Percentiles rank a stretch among this genome's conserved stretches.
These are phyloP conservation scores for Philonicus albiceps DNA, from an alignment of 2,888 invertebrate genomes.

Conservation along the genomic window DNA sequence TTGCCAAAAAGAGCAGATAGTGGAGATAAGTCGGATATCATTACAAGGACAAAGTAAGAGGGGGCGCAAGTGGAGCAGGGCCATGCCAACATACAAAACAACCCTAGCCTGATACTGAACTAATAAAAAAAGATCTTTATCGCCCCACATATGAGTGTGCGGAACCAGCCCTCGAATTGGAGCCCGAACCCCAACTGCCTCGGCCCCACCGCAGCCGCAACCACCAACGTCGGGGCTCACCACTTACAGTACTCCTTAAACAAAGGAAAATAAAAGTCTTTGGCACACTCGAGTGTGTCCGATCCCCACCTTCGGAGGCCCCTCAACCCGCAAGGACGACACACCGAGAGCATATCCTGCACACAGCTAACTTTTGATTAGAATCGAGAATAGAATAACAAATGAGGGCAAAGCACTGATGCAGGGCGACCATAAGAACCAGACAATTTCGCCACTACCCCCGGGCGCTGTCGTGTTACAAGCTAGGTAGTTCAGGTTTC, in stretches of 20 bases:
- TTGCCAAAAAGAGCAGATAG: conserved; percentile 17
- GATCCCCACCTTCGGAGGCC: background rate
- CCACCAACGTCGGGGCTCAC: background rate
- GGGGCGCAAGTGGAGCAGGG: background rate
- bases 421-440: conserved; percentile 12
- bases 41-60: conserved; percentile 10
- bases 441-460: conserved; percentile 13
- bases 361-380: conserved; percentile 58
- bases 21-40: conserved; percentile 15
- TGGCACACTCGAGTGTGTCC: conserved; percentile 32
- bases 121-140: conserved; percentile 47
- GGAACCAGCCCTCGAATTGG: background rate
- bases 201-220: background rate
- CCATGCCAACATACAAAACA: conserved; percentile 6
- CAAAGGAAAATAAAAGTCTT: conserved; percentile 36
- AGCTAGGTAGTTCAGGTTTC: background rate
- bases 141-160: conserved; percentile 27
- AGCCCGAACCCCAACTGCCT: background rate
- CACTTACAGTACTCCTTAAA: conserved; percentile 20
- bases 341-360: conserved; percentile 35
- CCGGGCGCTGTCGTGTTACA: background rate
- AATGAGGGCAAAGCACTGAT: conserved; percentile 53
- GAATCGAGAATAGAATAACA: conserved; percentile 59
- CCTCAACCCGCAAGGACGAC: conserved; percentile 13
- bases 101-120: conserved; percentile 28